Evolutionary conservation across 2,888 invertebrate genomes (phyloP).

Genomic region (Loripinus fragilis): DNA sequence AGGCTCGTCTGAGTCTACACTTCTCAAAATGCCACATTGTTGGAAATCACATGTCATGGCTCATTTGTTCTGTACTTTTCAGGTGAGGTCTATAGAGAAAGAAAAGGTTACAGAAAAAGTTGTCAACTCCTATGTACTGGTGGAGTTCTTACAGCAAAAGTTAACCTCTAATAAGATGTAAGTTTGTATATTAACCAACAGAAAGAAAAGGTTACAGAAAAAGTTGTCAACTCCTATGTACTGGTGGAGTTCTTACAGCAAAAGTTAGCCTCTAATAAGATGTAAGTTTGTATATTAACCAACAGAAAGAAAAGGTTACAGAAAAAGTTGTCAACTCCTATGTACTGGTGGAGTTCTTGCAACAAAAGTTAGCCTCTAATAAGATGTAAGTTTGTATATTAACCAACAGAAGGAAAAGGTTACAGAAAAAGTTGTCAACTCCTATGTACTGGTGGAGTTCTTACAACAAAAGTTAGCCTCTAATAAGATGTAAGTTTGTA

Average conservation of each 20-base stretch:
- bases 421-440: constrained; percentile 85
- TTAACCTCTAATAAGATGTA: constrained; percentile 82
- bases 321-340: constrained; percentile 85
- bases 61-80: too few relatives aligned
- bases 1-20: too few relatives aligned
- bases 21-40: too few relatives aligned
- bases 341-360: constrained; percentile 89
- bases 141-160: constrained; percentile 89
- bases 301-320: constrained; percentile 87
- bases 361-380: constrained; percentile 86
- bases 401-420: constrained; percentile 86
- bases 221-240: constrained; percentile 85
- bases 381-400: constrained; percentile 8
- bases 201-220: constrained; percentile 88
- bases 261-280: constrained; percentile 84
- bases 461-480: constrained; percentile 87
- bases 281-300: neutral
- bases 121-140: constrained; percentile 85
- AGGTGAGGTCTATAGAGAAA: constrained; percentile 86
- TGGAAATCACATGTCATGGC: too few relatives aligned
- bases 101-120: constrained; percentile 88
- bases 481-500: constrained; percentile 13
- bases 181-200: constrained; percentile 69
- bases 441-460: constrained; percentile 88
- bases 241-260: constrained; percentile 89